Evolutionary conservation across 1,140 invertebrate species (phyloP), one percentile per base, ranked within the genome.

Genomic region (Meloidogyne floridensis): DNA sequence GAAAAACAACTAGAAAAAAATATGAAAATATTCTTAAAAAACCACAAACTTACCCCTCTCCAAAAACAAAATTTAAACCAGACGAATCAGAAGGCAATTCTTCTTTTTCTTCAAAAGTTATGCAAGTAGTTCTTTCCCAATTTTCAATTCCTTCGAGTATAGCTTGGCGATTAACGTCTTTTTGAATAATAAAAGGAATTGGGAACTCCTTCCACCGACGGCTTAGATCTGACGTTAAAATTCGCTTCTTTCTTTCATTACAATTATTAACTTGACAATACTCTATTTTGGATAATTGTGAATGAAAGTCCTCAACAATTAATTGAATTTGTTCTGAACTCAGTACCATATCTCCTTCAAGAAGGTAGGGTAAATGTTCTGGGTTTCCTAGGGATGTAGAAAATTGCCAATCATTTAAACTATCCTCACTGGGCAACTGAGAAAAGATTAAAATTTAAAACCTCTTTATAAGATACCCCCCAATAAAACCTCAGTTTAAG

Each of bases 331-430:
- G 82, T 70, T 72, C 32, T 15, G 43, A 2, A 51, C 84, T 84
- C 20, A 83, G 54, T 54, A 83, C 43, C 47, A 83, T 83, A 59
- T 83, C 82, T 7, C 82, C 82, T 82, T 83, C 82, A 43, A 84
- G 86, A 18, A 83, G 83, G 15, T 85, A 84, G 11, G 82, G 82
- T 20, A 77, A 42, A 7, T 83, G 43, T 59, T 83, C 82, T 11
- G 82, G 43, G 6, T 65, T 65, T n/a, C 7, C 15, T 0, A 5
- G 3, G 4, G 11, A 59, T n/a, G 6, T n/a, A n/a, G 59, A 65
- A n/a, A 65, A 65, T 65, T 65, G 59, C 59, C 59, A 65, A 65
- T 65, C 7, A n/a, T 65, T 65, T 8, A 65, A 65, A 65, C 15
- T n/a, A 7, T 65, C 5, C n/a, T 65, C 59, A 65, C n/a, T n/a